Conservation (phyloP, 2,797 vertebrate genomes). For the Pogoniulus pusillus region DNA sequence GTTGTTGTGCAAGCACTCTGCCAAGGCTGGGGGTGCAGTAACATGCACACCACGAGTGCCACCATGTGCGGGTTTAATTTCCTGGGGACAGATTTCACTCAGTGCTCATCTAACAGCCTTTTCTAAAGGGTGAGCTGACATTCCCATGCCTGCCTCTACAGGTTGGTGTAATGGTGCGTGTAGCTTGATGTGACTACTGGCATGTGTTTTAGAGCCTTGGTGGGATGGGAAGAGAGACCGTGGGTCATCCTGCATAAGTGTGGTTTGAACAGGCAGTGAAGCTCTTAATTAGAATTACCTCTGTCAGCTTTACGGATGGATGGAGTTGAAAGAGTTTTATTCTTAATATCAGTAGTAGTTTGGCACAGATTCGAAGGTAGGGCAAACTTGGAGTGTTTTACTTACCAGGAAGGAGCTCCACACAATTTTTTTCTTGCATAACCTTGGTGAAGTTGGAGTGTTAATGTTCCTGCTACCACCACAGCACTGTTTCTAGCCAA, state of each 20-base stretch:
- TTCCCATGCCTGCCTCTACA: no score
- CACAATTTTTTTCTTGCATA: neutral
- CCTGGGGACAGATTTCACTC: neutral
- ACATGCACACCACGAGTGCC: fast-evolving
- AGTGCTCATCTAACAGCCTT: neutral
- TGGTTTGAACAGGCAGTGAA: neutral
- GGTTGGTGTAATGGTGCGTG: fast-evolving
- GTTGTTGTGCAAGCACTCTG: neutral
- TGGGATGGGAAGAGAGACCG: neutral
- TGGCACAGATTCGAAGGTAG: neutral
- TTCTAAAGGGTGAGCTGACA: fast-evolving
- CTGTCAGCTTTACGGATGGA: neutral
- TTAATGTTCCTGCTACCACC: neutral
- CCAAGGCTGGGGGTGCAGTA: neutral
- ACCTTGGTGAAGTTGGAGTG: neutral
- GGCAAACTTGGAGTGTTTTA: neutral
- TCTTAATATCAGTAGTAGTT: neutral
- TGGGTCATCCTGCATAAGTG: neutral
- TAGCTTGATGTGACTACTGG: neutral
- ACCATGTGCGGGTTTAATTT: neutral
- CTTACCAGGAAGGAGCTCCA: neutral
- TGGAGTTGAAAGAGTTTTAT: neutral
- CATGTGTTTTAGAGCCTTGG: neutral
- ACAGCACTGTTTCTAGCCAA: neutral
- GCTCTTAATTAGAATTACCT: neutral